Percentiles rank a stretch among this genome's conserved stretches.
These are phyloP conservation scores for Leptosomus discolor DNA, from an alignment of 2,113 vertebrate species.

Conservation along the genomic window DNA sequence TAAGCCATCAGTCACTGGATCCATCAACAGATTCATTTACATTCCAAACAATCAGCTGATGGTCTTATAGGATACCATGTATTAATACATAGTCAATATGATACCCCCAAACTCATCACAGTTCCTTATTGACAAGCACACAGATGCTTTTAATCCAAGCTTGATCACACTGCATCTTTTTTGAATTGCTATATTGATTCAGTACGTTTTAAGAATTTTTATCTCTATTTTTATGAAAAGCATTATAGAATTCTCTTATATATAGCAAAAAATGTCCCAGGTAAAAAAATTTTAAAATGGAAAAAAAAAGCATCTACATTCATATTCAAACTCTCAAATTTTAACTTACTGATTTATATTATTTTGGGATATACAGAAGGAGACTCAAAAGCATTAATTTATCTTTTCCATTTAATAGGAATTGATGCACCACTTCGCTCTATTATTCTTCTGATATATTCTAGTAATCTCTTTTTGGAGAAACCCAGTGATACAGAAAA, in stretches of 20 bases:
- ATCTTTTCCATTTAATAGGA: neutral
- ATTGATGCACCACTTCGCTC: neutral
- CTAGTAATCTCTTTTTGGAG: neutral
- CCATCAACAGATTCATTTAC: slow-evolving; percentile 93
- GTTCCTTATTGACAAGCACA: slow-evolving; percentile 80
- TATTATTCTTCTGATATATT: neutral
- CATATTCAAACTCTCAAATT: neutral
- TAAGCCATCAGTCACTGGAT: slow-evolving; percentile 95
- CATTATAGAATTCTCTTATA: neutral
- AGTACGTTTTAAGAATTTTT: slow-evolving; percentile 77
- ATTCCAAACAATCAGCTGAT: slow-evolving; percentile 95
- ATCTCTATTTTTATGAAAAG: slow-evolving; percentile 44
- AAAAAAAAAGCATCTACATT: neutral
- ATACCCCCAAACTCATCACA: slow-evolving; percentile 74
- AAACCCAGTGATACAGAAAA: neutral
- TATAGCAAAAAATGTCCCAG: neutral
- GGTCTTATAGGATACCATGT: slow-evolving; percentile 83
- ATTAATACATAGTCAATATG: slow-evolving; percentile 89
- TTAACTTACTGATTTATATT: neutral
- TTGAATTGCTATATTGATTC: slow-evolving; percentile 73
- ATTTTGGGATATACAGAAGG: neutral
- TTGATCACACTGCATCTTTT: slow-evolving; percentile 79
- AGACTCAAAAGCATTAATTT: neutral
- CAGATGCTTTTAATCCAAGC: slow-evolving; percentile 79
- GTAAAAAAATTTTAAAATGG: neutral